Percentiles rank a stretch among this genome's conserved stretches.
Evolutionary conservation across 2,113 vertebrate genomes (phyloP).

Genomic region (Daboia siamensis): DNA sequence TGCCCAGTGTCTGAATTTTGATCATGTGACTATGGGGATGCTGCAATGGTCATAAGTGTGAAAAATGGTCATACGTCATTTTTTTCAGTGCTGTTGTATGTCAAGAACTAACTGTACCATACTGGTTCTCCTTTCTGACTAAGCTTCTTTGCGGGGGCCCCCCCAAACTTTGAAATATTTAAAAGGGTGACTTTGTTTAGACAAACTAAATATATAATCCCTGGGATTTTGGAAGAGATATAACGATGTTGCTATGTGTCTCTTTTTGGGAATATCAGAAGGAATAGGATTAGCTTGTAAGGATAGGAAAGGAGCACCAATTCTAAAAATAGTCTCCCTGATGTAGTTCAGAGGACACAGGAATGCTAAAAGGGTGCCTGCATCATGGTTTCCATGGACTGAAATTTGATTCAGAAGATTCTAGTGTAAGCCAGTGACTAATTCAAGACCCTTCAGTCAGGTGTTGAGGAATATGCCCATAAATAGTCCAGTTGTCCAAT

Average conservation of each 20-base stretch:
- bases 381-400: background rate
- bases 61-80: background rate
- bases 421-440: background rate
- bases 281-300: background rate
- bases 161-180: background rate
- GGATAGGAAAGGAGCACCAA: background rate
- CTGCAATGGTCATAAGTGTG: background rate
- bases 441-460: background rate
- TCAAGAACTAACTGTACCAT: background rate
- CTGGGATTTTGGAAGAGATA: background rate
- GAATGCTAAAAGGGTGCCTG: background rate
- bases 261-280: background rate
- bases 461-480: background rate
- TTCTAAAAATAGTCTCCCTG: background rate
- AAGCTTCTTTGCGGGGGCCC: background rate
- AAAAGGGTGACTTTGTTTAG: background rate
- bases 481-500: background rate
- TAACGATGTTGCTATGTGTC: background rate
- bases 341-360: background rate
- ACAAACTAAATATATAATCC: background rate
- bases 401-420: background rate
- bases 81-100: background rate
- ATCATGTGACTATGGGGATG: background rate
- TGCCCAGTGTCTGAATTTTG: background rate
- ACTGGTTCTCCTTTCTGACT: background rate